phyloP scores from a whole-genome alignment of 2,113 vertebrate genomes.

The Meleagris gallopavo region DNA sequence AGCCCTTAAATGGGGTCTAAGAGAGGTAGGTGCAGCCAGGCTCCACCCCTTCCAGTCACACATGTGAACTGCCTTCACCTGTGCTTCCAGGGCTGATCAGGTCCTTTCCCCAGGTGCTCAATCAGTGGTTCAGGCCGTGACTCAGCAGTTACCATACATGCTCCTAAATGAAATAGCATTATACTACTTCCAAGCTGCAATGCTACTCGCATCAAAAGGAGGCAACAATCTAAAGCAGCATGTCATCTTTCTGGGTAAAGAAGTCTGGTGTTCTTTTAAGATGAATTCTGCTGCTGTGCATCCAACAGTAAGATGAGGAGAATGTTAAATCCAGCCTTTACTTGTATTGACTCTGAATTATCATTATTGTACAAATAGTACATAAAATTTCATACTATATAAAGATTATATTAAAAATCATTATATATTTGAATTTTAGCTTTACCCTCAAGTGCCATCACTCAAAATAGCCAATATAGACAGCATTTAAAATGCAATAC shows the following conservation, averaged over 20 bases:
- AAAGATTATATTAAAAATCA: neutral
- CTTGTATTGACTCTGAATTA: neutral
- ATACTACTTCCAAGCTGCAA: neutral
- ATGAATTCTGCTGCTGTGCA: neutral
- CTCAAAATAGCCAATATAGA: neutral
- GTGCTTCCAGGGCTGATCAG: no score
- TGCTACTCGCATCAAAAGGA: neutral
- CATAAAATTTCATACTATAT: neutral
- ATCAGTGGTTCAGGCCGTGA: no score
- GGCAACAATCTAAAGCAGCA: neutral
- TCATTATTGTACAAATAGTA: neutral
- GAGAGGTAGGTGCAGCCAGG: no score
- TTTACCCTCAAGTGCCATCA: neutral
- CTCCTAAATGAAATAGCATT: neutral
- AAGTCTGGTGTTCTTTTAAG: neutral
- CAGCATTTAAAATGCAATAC: neutral
- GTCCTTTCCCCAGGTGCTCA: no score
- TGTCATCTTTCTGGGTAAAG: neutral
- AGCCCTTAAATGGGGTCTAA: no score
- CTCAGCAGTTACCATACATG: no score
- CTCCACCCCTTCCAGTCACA: no score
- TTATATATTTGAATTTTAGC: neutral
- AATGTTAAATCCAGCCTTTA: neutral
- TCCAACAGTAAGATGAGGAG: neutral
- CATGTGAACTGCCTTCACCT: no score